Evolutionary conservation across 2,888 invertebrate species (phyloP), one percentile per base, ranked within the genome.

Genomic region (Phyto melanocephala): DNA sequence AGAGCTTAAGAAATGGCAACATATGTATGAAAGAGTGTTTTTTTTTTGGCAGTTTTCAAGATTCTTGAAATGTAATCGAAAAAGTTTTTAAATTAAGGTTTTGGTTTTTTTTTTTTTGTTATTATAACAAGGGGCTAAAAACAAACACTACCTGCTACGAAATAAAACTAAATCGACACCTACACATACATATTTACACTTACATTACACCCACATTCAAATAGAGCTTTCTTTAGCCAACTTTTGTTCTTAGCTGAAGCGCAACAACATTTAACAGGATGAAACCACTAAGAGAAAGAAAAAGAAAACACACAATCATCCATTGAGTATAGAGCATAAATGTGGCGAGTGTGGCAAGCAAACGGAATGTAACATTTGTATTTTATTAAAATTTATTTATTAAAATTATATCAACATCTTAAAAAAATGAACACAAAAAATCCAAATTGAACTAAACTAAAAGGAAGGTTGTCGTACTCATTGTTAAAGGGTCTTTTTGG

Each of bases 371-470:
- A 78, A 63, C 81, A 81, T 81, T 81, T 81, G 74, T 63, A 75
- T 81, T 81, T 81, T 81, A 81, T 81, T 81, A 78, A 78, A 77
- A 78, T 81, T 74, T 68, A 74, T 77, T 68, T 81, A 78, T 77
- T 78, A 74, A 81, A 81, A 70, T 81, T 68, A 58, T 58, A 74
- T 40, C 54, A 77, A 37, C 71, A 80, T 67, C 71, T 78, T 10
- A 54, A 54, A 65, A 70, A 70, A 24, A 50, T 40, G 6, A 3
- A 56, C 42, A 50, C 58, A 80, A 67, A 42, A 47, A 63, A n/a
- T 10, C 7, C 15, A 62, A 65, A 40, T 54, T 67, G 6, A 81
- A 60, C 28, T 20, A 50, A 63, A 70, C 35, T 40, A 11, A 71
- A 65, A 47, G 35, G 47, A 65, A 58, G 20, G 60, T n/a, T 45